These are phyloP conservation scores for Thera britannica DNA, from an alignment of 2,888 invertebrate species.

Conservation along the genomic window DNA sequence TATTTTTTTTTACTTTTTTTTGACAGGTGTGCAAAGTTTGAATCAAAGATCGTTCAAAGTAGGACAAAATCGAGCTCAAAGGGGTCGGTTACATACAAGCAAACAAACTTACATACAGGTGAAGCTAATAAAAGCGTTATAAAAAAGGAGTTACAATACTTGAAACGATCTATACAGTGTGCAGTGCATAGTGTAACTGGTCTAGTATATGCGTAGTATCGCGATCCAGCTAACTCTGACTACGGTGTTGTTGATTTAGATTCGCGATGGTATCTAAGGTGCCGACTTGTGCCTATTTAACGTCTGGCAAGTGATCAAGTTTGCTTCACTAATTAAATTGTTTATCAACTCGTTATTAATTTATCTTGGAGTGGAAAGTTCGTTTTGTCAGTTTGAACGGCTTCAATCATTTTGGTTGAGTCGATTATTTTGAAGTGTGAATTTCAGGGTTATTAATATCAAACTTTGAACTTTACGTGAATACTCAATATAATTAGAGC, in stretches of 20 bases:
- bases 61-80: too few species aligned
- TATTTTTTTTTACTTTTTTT: too few species aligned
- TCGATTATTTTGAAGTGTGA: constrained; percentile 1
- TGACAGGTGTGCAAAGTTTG: too few species aligned
- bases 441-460: not conserved
- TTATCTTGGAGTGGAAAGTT: constrained; percentile 23
- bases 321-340: constrained; percentile 29
- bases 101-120: too few species aligned
- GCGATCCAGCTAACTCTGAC: constrained; percentile 37
- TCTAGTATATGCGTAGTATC: constrained; percentile 19
- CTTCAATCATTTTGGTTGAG: constrained; percentile 20
- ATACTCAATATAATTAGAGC: too few species aligned
- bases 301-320: constrained; percentile 37
- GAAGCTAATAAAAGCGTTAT: too few species aligned
- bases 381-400: constrained; percentile 18
- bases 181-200: not conserved
- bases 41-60: too few species aligned
- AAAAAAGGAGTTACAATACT: constrained; percentile 1
- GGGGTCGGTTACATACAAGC: too few species aligned
- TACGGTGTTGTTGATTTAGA: constrained; percentile 35
- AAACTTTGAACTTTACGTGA: not conserved
- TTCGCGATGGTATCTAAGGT: constrained; percentile 31
- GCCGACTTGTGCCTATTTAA: constrained; percentile 31
- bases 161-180: not conserved
- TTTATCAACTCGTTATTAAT: constrained; percentile 33